A percentile compares a stretch with the other conserved stretches of the same genome.
phyloP scores from a whole-genome alignment of 2,797 vertebrate genomes.

The Buphagus erythrorhynchus region DNA sequence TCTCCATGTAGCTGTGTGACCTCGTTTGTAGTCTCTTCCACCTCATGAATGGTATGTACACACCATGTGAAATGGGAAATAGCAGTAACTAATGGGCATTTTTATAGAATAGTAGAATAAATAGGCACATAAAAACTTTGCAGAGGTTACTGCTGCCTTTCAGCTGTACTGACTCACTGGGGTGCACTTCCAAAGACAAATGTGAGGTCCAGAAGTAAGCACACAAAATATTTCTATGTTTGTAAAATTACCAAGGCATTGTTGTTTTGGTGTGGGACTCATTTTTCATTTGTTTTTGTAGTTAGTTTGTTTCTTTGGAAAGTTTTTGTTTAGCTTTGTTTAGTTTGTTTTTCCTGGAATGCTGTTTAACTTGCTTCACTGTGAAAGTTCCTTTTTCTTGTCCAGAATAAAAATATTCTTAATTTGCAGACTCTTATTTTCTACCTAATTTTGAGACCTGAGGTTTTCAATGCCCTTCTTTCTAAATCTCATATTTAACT shows the following conservation, averaged over 20 bases:
- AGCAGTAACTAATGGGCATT: not conserved
- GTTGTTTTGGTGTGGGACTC: not conserved
- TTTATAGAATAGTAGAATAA: constrained; percentile 35
- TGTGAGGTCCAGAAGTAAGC: not conserved
- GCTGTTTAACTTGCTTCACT: not conserved
- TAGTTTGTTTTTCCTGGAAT: not conserved
- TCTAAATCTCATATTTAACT: not conserved
- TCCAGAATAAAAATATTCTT: not conserved
- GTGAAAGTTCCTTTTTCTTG: not conserved
- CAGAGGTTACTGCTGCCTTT: constrained; percentile 43
- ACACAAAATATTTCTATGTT: not conserved
- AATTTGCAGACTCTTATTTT: not conserved
- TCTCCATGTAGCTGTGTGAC: not conserved
- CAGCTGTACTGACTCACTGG: constrained; percentile 10
- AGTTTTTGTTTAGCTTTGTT: not conserved
- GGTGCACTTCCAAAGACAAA: constrained; percentile 17
- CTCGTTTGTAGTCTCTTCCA: not conserved
- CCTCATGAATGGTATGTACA: not conserved
- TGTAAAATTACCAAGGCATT: not conserved
- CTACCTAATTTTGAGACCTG: not conserved
- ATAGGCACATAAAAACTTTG: constrained; percentile 16
- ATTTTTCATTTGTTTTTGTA: not conserved
- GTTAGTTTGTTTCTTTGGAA: not conserved
- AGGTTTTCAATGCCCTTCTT: not conserved
- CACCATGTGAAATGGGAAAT: not conserved